Conservation (phyloP, 2,113 vertebrate species). For the Phylloscopus trochilus region DNA sequence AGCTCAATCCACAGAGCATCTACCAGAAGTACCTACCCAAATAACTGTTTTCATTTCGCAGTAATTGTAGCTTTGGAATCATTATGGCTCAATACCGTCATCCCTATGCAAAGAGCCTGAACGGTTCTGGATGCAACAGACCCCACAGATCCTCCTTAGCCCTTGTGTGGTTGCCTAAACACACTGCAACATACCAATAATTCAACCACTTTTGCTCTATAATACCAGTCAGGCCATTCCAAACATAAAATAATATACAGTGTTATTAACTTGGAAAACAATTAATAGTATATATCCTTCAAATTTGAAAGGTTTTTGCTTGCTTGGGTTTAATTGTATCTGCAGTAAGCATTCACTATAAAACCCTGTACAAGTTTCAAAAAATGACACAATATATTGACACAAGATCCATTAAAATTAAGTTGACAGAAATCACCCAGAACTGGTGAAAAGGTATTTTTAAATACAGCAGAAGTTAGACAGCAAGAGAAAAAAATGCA, state of each 20-base stretch:
- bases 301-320: background rate
- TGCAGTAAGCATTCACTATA: background rate
- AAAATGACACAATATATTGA: background rate
- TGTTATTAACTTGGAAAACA: background rate
- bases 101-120: background rate
- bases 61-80: background rate
- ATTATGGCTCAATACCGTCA: background rate
- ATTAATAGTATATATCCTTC: background rate
- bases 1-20: background rate
- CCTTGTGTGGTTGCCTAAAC: background rate
- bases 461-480: background rate
- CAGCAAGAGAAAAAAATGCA: background rate
- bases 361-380: background rate
- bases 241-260: background rate
- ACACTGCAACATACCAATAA: background rate
- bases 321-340: background rate
- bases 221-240: background rate
- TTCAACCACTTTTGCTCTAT: background rate
- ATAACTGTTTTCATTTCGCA: background rate
- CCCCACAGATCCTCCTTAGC: background rate
- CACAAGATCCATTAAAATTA: background rate
- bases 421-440: background rate
- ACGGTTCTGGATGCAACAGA: background rate
- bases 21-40: background rate
- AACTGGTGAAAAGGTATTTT: background rate